These are phyloP conservation scores for Discoglossus pictus DNA, from an alignment of 2,797 vertebrate genomes.

Conservation along the genomic window DNA sequence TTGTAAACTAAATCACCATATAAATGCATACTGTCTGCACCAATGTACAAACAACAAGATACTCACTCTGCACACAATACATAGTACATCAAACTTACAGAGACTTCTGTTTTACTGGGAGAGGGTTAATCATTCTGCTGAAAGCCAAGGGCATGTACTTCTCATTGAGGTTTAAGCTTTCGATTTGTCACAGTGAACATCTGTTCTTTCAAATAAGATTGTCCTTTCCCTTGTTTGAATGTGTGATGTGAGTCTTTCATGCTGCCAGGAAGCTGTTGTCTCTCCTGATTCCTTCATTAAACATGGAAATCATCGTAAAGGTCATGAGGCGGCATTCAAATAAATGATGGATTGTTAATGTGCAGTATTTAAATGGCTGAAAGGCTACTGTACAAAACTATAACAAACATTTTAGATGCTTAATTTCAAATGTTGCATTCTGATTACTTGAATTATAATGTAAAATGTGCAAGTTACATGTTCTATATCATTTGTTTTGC, in stretches of 20 bases:
- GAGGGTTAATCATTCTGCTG: slow-evolving; percentile 24
- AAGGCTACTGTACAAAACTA: not conserved
- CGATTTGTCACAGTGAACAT: slow-evolving; percentile 49
- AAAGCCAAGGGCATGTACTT: slow-evolving; percentile 33
- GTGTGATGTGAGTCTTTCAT: slow-evolving; percentile 39
- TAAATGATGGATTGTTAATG: slow-evolving; percentile 21
- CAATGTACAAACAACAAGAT: not conserved
- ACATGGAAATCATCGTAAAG: slow-evolving; percentile 36
- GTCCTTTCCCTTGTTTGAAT: slow-evolving; percentile 34
- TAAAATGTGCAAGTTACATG: too few species aligned
- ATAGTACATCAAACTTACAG: not conserved
- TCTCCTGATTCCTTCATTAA: slow-evolving; percentile 47
- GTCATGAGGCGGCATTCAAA: slow-evolving; percentile 27
- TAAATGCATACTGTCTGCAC: not conserved
- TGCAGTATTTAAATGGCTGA: slow-evolving; percentile 7
- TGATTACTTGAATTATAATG: too few species aligned
- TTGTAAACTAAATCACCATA: not conserved
- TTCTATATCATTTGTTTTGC: too few species aligned
- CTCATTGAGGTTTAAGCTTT: slow-evolving; percentile 45
- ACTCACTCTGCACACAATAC: not conserved
- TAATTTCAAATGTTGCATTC: too few species aligned
- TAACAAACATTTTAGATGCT: too few species aligned
- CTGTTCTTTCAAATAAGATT: slow-evolving; percentile 43
- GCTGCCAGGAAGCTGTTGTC: slow-evolving; percentile 42
- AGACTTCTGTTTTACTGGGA: slow-evolving; percentile 1